Evolutionary conservation across 2,888 invertebrate genomes (phyloP).

Genomic region (Venusia cambrica): DNA sequence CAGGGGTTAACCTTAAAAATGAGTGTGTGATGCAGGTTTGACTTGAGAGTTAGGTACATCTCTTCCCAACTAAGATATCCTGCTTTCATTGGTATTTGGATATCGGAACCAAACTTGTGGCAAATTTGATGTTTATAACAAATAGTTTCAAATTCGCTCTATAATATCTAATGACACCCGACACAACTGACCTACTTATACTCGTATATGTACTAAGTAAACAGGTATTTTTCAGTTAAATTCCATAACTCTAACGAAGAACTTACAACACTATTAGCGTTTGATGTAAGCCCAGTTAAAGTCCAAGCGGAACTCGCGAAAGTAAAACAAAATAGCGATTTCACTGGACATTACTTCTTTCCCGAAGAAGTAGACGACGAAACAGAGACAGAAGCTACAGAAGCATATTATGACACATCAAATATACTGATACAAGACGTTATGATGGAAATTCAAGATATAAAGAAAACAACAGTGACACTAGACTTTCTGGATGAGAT

Average conservation of each 20-base stretch:
- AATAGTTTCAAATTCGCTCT: no score
- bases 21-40: no score
- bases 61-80: no score
- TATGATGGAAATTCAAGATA: constrained; percentile 58
- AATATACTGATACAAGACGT: constrained; percentile 53
- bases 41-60: no score
- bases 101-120: no score
- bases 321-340: constrained; percentile 52
- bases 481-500: constrained; percentile 69
- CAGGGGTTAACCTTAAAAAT: no score
- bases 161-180: no score
- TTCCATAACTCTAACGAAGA: constrained; percentile 30
- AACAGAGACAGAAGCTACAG: constrained; percentile 43
- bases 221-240: constrained; percentile 42
- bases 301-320: constrained; percentile 63
- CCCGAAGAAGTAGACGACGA: constrained; percentile 61
- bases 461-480: constrained; percentile 54
- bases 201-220: no score
- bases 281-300: constrained; percentile 51
- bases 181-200: no score
- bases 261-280: constrained; percentile 31
- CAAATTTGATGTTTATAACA: no score
- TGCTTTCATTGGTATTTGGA: no score
- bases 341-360: constrained; percentile 71
- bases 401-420: constrained; percentile 54